These are phyloP conservation scores for Dreissena rostriformis DNA, from an alignment of 1,140 invertebrate genomes.

Conservation along the genomic window DNA sequence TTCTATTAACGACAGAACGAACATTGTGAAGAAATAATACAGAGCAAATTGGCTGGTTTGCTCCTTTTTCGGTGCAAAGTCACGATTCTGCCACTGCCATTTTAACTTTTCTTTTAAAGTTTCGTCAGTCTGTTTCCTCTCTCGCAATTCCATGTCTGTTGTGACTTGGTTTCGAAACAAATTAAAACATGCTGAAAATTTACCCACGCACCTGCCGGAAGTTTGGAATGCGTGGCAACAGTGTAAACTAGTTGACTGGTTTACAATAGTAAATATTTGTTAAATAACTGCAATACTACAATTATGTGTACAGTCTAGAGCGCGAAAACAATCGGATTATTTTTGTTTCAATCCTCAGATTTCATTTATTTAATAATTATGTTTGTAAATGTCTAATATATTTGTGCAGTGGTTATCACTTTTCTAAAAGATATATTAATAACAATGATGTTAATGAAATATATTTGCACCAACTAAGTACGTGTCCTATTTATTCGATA, in stretches of 20 bases:
- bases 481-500: too few relatives aligned
- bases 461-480: too few relatives aligned
- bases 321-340: too few relatives aligned
- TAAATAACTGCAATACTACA: too few relatives aligned
- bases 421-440: too few relatives aligned
- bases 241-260: constrained; percentile 46
- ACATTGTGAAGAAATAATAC: constrained; percentile 38
- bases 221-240: constrained; percentile 51
- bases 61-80: constrained; percentile 48
- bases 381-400: too few relatives aligned
- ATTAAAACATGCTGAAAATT: constrained; percentile 23
- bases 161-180: neutral
- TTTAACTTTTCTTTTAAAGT: constrained; percentile 45
- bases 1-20: constrained; percentile 17
- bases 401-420: too few relatives aligned
- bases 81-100: constrained; percentile 39
- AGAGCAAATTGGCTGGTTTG: constrained; percentile 21
- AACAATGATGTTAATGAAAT: too few relatives aligned
- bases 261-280: neutral
- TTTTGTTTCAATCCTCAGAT: too few relatives aligned
- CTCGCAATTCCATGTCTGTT: constrained; percentile 43
- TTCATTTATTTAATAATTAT: too few relatives aligned
- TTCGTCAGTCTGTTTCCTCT: constrained; percentile 27
- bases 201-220: constrained; percentile 36
- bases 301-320: too few relatives aligned